Conservation (phyloP, 1,140 invertebrate species). For the Odontomachus brunneus region DNA sequence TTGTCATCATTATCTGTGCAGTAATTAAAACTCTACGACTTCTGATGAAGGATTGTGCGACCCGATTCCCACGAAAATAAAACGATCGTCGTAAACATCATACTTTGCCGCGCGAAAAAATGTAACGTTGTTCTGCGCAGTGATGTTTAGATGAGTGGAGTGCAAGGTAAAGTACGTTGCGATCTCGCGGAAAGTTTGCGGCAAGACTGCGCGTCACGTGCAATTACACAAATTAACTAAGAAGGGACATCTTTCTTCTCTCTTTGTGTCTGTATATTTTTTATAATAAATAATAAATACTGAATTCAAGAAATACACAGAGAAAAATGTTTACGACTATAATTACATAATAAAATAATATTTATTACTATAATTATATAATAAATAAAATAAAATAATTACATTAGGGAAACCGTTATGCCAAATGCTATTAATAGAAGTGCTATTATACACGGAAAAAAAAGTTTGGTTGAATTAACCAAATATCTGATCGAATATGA, state of each 20-base stretch:
- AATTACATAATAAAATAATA: too few relatives aligned
- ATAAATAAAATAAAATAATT: too few relatives aligned
- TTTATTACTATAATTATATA: too few relatives aligned
- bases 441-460: too few relatives aligned
- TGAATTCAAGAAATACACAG: too few relatives aligned
- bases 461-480: too few relatives aligned
- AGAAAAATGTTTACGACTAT: too few relatives aligned
- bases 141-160: constrained; percentile 37
- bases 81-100: constrained; percentile 42
- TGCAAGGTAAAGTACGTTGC: constrained; percentile 14
- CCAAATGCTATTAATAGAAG: too few relatives aligned
- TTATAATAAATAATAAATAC: too few relatives aligned
- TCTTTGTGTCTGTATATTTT: too few relatives aligned
- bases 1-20: constrained; percentile 63
- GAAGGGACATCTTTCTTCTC: background rate
- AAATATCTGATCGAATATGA: too few relatives aligned
- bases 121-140: constrained; percentile 19
- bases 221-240: background rate
- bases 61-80: constrained; percentile 50
- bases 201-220: background rate
- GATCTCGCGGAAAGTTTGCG: constrained; percentile 17
- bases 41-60: constrained; percentile 62
- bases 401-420: too few relatives aligned
- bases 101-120: constrained; percentile 25
- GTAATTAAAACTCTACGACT: constrained; percentile 64